These are phyloP conservation scores for Graphium colonna DNA, from an alignment of 2,888 invertebrate species.

Conservation along the genomic window DNA sequence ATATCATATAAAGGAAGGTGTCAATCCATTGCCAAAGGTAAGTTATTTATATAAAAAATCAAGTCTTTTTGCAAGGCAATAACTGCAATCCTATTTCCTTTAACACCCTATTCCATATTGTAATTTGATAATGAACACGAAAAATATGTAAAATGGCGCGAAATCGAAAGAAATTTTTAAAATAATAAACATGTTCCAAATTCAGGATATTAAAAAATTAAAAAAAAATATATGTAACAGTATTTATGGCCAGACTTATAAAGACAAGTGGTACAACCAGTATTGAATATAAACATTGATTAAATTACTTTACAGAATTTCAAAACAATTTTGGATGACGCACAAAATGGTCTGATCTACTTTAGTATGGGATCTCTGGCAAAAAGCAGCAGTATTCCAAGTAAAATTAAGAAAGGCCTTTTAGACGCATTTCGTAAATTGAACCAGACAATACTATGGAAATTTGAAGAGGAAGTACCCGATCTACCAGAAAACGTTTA, in stretches of 20 bases:
- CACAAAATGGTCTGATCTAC: constrained; percentile 42
- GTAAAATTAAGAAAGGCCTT: constrained; percentile 31
- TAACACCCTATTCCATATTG: too few species aligned
- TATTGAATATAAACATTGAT: background rate
- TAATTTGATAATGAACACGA: too few species aligned
- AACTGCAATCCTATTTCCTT: too few species aligned
- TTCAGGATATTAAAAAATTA: too few species aligned
- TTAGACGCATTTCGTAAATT: constrained; percentile 39
- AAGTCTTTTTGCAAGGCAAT: too few species aligned
- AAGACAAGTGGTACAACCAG: too few species aligned
- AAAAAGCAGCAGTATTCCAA: constrained; percentile 35
- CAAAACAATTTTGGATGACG: constrained; percentile 25
- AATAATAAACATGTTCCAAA: too few species aligned
- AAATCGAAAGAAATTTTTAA: too few species aligned
- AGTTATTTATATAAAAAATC: background rate
- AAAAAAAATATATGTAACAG: too few species aligned
- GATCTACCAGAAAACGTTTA: constrained; percentile 38
- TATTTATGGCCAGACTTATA: too few species aligned
- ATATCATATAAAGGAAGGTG: constrained; percentile 47
- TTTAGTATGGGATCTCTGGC: constrained; percentile 47
- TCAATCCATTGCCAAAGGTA: constrained; percentile 48
- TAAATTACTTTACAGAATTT: background rate
- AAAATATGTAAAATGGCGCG: too few species aligned
- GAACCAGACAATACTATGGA: constrained; percentile 48
- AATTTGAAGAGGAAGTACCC: constrained; percentile 38